Evolutionary conservation across 2,113 vertebrate species (phyloP).

Genomic region (Thunnus thynnus): DNA sequence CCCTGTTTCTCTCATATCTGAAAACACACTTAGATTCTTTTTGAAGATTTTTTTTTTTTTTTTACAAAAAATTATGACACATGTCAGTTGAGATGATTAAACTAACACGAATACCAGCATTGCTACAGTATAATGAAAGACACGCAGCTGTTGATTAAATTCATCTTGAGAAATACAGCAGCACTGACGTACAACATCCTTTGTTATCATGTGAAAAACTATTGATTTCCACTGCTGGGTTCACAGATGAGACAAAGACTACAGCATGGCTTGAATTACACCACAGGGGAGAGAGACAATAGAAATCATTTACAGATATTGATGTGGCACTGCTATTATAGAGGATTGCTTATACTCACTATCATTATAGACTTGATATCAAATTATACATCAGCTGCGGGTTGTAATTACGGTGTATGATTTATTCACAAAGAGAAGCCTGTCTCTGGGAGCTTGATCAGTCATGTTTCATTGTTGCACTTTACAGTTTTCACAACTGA

Average conservation of each 20-base stretch:
- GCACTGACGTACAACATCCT: conserved; percentile 25
- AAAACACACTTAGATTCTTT: neutral
- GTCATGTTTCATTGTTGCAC: conserved; percentile 20
- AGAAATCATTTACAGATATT: conserved; percentile 55
- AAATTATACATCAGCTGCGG: conserved; percentile 47
- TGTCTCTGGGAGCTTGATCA: conserved; percentile 11
- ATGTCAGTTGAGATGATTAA: conserved; percentile 17
- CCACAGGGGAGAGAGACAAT: conserved; percentile 52
- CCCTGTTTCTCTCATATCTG: conserved; percentile 7
- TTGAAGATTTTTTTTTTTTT: neutral
- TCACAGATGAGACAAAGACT: conserved; percentile 58
- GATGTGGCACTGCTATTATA: conserved; percentile 51
- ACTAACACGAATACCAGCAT: neutral
- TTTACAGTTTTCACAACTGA: conserved; percentile 3
- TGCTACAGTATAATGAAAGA: conserved; percentile 7
- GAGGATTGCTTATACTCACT: conserved; percentile 37
- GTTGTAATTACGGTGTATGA: conserved; percentile 29
- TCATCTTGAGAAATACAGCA: conserved; percentile 39
- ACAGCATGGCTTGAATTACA: conserved; percentile 47
- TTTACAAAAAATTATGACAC: neutral
- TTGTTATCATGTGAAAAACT: conserved; percentile 67
- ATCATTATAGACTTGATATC: conserved; percentile 51
- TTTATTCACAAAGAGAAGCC: conserved; percentile 47
- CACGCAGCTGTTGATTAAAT: conserved; percentile 43
- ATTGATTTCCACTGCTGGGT: conserved; percentile 68